phyloP scores from a whole-genome alignment of 2,113 vertebrate species.

The Triplophysa tibetana region DNA sequence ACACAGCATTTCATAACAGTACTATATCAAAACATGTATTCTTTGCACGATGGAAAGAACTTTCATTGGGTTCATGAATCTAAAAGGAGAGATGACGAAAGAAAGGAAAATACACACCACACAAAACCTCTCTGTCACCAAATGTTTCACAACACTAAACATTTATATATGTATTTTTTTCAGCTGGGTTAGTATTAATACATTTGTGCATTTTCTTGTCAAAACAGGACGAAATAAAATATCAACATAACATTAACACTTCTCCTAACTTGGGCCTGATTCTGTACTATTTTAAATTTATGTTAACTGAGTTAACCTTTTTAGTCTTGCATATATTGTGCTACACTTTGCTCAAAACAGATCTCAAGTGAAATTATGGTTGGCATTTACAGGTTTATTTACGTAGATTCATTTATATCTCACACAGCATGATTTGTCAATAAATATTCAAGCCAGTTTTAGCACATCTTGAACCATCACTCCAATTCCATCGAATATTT shows the following conservation, averaged over 20 bases:
- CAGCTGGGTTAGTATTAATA: background rate
- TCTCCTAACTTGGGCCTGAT: too few species aligned
- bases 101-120: background rate
- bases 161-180: background rate
- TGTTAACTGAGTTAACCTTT: too few species aligned
- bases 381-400: background rate
- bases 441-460: constrained; percentile 64
- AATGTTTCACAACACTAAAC: background rate
- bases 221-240: too few species aligned
- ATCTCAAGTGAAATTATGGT: too few species aligned
- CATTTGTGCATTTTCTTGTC: too few species aligned
- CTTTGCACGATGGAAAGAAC: background rate
- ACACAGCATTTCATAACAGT: constrained; percentile 1
- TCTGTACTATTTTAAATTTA: too few species aligned
- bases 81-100: background rate
- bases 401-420: background rate
- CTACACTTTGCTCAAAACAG: background rate
- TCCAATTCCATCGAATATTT: constrained; percentile 77
- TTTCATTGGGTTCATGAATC: background rate
- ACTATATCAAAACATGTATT: background rate
- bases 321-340: too few species aligned
- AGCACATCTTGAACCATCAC: constrained; percentile 75
- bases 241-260: too few species aligned
- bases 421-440: too few species aligned
- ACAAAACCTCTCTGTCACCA: background rate